Percentiles rank a stretch among this genome's conserved stretches.
Evolutionary conservation across 2,797 vertebrate genomes (phyloP).

Genomic region (Pagetopsis macropterus): DNA sequence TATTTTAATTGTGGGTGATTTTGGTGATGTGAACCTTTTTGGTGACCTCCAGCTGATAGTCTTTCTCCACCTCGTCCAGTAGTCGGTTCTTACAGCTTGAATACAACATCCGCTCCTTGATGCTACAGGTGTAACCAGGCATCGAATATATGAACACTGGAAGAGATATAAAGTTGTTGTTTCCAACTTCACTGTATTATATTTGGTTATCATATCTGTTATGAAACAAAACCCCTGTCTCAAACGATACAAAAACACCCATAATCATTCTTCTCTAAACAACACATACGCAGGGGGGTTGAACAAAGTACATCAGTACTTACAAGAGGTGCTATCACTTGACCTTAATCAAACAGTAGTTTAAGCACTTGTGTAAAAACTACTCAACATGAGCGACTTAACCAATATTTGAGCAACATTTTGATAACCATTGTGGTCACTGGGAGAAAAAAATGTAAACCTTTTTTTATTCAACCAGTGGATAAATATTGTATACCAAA

Average conservation of each 20-base stretch:
- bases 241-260: not conserved
- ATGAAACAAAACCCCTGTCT: not conserved
- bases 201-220: not conserved
- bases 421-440: not conserved
- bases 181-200: not conserved
- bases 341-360: not conserved
- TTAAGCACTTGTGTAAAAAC: not conserved
- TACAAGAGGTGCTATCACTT: not conserved
- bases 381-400: not conserved
- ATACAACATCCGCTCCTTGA: constrained; percentile 98
- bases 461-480: too few species aligned
- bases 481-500: too few species aligned
- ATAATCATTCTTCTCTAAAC: not conserved
- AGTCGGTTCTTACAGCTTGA: constrained; percentile 98
- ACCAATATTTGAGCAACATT: not conserved
- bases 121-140: constrained; percentile 98
- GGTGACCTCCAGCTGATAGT: constrained; percentile 92
- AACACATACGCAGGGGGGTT: not conserved
- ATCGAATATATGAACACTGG: constrained; percentile 99
- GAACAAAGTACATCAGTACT: not conserved
- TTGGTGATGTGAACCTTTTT: constrained; percentile 89
- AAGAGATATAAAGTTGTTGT: constrained; percentile 32
- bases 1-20: not conserved
- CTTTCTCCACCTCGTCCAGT: constrained; percentile 93
- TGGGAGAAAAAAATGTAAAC: not conserved